A percentile compares a stretch with the other conserved stretches of the same genome.
phyloP scores from a whole-genome alignment of 2,888 invertebrate genomes.

The Drosophila borborema region DNA sequence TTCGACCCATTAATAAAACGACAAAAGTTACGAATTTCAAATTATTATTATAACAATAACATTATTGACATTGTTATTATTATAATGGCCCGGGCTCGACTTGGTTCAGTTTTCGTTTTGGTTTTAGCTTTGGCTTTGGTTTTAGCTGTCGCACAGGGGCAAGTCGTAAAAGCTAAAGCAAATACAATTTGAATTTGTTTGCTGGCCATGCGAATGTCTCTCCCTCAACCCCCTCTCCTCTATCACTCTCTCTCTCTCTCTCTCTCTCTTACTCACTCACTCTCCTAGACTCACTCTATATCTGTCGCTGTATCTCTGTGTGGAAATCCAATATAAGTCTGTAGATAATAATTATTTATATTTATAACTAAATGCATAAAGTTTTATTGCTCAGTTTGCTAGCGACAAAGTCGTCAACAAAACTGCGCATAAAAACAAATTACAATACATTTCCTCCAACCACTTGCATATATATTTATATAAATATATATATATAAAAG shows the following conservation, averaged over 20 bases:
- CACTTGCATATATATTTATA: constrained; percentile 33
- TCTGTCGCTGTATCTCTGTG: constrained; percentile 42
- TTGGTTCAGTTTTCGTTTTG: constrained; percentile 31
- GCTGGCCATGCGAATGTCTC: constrained; percentile 38
- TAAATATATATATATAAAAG: constrained; percentile 28
- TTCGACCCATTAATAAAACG: constrained; percentile 80
- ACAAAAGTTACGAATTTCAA: constrained; percentile 80
- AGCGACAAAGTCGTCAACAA: constrained; percentile 71
- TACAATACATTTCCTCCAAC: constrained; percentile 62
- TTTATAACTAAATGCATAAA: constrained; percentile 81
- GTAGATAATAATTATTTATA: constrained; percentile 81
- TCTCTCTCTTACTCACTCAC: not conserved
- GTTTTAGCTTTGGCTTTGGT: constrained; percentile 25
- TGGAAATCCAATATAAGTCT: constrained; percentile 67
- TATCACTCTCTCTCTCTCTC: not conserved
- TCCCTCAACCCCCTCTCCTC: not conserved
- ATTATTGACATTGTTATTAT: constrained; percentile 77
- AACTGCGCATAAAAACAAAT: constrained; percentile 75
- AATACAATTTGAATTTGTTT: constrained; percentile 67
- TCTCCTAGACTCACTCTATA: constrained; percentile 12
- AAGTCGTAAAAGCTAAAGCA: constrained; percentile 58
- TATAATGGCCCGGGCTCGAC: constrained; percentile 47
- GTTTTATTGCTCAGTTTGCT: constrained; percentile 66
- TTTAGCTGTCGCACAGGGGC: constrained; percentile 45
- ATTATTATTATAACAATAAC: constrained; percentile 80